A percentile compares a stretch with the other conserved stretches of the same genome.
phyloP scores from a whole-genome alignment of 2,113 vertebrate genomes.

The Pionites leucogaster region DNA sequence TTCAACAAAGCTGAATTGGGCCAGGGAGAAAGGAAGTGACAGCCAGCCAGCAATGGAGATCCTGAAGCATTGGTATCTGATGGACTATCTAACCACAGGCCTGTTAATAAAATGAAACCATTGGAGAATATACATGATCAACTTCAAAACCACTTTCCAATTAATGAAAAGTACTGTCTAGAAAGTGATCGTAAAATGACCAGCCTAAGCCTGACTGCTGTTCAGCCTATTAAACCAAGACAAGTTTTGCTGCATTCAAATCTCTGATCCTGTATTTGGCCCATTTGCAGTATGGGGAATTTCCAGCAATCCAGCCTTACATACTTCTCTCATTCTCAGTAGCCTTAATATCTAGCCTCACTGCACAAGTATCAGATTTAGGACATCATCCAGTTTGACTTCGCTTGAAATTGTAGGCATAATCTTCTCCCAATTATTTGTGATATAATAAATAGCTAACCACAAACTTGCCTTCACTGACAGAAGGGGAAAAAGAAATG shows the following conservation, averaged over 20 bases:
- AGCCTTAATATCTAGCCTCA: background rate
- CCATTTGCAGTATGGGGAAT: background rate
- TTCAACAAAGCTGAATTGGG: background rate
- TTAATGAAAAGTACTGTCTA: background rate
- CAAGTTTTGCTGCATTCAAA: background rate
- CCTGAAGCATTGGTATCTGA: background rate
- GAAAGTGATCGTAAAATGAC: background rate
- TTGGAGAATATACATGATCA: background rate
- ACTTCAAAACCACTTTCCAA: background rate
- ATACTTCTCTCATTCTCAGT: background rate
- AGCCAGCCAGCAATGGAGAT: background rate
- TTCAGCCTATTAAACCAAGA: background rate
- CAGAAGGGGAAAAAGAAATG: background rate
- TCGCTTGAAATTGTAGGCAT: background rate
- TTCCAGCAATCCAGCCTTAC: background rate
- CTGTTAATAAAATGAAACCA: background rate
- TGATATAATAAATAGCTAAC: background rate
- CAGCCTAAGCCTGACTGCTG: background rate
- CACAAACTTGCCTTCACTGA: background rate
- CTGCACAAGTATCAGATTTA: background rate
- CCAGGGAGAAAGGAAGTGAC: background rate
- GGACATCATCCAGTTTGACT: background rate
- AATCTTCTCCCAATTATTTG: background rate
- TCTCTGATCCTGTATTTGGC: background rate
- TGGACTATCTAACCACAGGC: background rate